phyloP scores from a whole-genome alignment of 2,888 invertebrate species.

The Ischnus inquisitorius region DNA sequence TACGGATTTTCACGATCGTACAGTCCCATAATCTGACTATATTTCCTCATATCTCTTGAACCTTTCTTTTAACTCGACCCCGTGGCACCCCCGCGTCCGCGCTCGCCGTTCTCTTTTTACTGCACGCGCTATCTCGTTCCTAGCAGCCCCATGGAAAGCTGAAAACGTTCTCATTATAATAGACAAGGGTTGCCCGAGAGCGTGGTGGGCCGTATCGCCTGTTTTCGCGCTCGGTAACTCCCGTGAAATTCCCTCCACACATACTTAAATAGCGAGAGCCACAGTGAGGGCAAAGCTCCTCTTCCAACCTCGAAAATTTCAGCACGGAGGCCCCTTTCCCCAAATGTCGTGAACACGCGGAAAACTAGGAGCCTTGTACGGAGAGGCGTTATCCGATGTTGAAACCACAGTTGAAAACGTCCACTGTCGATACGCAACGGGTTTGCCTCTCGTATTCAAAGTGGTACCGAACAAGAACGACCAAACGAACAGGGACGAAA shows the following conservation, averaged over 20 bases:
- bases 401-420: neutral
- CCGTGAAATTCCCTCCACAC: neutral
- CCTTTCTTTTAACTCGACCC: constrained; percentile 18
- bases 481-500: neutral
- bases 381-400: neutral
- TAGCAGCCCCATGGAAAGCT: constrained; percentile 39
- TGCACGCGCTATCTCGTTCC: constrained; percentile 53
- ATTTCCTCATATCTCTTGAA: constrained; percentile 28
- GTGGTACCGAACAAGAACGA: neutral
- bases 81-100: constrained; percentile 2
- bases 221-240: constrained; percentile 19
- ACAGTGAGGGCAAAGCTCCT: neutral
- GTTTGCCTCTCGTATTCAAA: too few species aligned
- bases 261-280: neutral
- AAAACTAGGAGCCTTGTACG: neutral
- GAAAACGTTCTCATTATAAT: constrained; percentile 54
- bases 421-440: neutral
- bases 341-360: constrained; percentile 3
- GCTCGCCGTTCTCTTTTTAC: constrained; percentile 23
- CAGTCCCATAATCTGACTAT: constrained; percentile 22
- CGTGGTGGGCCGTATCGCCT: constrained; percentile 25
- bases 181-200: constrained; percentile 37
- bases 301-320: neutral
- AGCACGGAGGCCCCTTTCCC: neutral
- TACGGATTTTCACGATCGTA: constrained; percentile 14